Evolutionary conservation across 2,888 invertebrate species (phyloP), one percentile per base, ranked within the genome.

Genomic region (Arge pagana): DNA sequence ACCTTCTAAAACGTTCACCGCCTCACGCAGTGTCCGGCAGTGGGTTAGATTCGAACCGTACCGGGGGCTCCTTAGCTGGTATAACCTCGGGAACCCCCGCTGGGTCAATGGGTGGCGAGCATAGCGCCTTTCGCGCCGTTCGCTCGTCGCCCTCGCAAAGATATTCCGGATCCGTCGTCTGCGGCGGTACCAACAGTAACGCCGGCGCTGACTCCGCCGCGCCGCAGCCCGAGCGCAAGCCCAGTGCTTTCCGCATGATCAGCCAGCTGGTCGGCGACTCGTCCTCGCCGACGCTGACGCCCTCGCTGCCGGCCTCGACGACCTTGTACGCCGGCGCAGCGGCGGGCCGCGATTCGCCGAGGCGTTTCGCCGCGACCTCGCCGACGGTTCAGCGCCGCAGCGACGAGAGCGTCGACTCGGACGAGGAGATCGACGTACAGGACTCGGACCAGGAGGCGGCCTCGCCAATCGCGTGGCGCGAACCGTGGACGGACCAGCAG

Each of bases 401-500:
- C 48, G 70, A 72, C 51, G 72, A 72, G 52, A 16, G 23, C 7
- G 6, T 45, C n/a, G 85, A 85, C 65, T 83, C 84, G 15, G 90
- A 90, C 66, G 88, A 87, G 72, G 92, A 92, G 78, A 92, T 92
- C 69, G 91, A 91, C 77, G 91, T 92, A 6, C 89, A 92, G 70
- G 91, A 91, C 63, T 87, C 86, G 41, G 88, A 88, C 60, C 80
- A 83, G 48, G 87, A 87, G 50, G 72, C 77, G 57, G 73, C 77
- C 6, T 79, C 79, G 53, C 82, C 70, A 43, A 62, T 71, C 23
- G 70, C 64, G 4, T 74, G 76, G 73, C 59, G 74, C 50, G 72
- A 72, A 71, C 73, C 68, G 35, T 72, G 70, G 72, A 69, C 65
- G 68, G 79, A 70, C 74, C 81, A 65, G 72, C 81, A 87, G 66